Evolutionary conservation across 2,888 invertebrate genomes (phyloP).

Genomic region (Drosophila austrosaltans): DNA sequence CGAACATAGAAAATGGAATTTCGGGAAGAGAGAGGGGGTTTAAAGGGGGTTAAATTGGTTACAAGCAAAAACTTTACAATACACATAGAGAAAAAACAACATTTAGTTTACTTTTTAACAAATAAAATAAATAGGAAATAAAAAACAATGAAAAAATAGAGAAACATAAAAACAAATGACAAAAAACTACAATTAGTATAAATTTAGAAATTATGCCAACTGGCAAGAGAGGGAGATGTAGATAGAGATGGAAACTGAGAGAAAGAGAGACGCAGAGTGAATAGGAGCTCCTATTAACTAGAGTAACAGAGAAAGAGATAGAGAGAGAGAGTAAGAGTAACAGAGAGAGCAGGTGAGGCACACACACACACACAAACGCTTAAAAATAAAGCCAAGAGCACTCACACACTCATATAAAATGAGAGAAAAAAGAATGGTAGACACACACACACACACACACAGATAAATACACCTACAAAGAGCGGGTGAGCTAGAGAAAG

Average conservation of each 20-base stretch:
- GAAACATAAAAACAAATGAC: conserved; percentile 24
- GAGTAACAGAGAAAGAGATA: conserved; percentile 24
- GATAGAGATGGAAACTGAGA: conserved; percentile 17
- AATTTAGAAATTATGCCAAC: conserved; percentile 71
- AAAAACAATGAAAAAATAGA: conserved; percentile 31
- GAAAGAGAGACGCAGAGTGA: conserved; percentile 17
- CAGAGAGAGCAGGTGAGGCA: conserved; percentile 62
- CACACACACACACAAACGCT: conserved; percentile 50
- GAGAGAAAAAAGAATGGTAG: conserved; percentile 22
- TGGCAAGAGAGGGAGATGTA: conserved; percentile 42
- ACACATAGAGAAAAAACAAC: conserved; percentile 39
- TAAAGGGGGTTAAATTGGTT: not conserved
- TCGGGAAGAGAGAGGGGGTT: too few relatives aligned
- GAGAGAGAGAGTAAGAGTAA: conserved; percentile 10
- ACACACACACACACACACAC: conserved; percentile 32
- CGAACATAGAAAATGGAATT: not conserved
- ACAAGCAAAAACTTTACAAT: conserved; percentile 5
- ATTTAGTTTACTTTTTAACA: conserved; percentile 49
- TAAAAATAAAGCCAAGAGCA: conserved; percentile 74
- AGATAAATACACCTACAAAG: conserved; percentile 25
- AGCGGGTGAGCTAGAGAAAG: conserved; percentile 5
- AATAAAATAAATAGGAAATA: not conserved
- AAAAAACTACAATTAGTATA: conserved; percentile 54
- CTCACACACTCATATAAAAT: conserved; percentile 32
- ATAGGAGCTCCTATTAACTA: conserved; percentile 8